These are phyloP conservation scores for Elachura formosa DNA, from an alignment of 2,113 vertebrate species.

Conservation along the genomic window DNA sequence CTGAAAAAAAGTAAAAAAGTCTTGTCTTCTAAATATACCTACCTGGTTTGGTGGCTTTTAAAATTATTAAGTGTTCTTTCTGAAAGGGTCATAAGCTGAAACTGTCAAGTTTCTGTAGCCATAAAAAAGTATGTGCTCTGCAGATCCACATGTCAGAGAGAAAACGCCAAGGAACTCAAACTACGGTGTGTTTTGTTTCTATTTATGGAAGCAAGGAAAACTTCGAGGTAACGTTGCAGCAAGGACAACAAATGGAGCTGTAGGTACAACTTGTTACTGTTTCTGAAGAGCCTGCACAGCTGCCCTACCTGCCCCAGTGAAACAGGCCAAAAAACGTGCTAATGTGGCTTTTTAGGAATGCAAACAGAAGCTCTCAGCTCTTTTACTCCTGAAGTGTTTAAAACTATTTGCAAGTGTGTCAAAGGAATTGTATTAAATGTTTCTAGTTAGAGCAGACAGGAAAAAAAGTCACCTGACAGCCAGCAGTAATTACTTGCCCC, in stretches of 20 bases:
- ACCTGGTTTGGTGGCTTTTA: background rate
- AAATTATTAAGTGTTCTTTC: background rate
- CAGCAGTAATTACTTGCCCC: background rate
- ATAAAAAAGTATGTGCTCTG: background rate
- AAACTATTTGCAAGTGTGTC: background rate
- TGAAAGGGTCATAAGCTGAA: background rate
- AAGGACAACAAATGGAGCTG: background rate
- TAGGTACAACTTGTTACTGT: background rate
- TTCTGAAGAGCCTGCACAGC: background rate
- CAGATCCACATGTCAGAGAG: background rate
- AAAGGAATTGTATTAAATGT: background rate
- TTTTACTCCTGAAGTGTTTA: background rate
- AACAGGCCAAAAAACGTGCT: background rate
- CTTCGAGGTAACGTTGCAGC: background rate
- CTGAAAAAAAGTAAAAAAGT: background rate
- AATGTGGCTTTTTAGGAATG: background rate
- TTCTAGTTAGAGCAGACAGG: background rate
- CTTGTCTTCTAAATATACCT: background rate
- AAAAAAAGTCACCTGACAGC: background rate
- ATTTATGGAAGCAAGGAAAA: background rate
- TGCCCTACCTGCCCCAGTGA: rapidly evolving
- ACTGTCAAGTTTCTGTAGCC: background rate
- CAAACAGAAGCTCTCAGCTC: background rate
- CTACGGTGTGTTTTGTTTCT: background rate
- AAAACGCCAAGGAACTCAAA: background rate